Evolutionary conservation across 2,113 vertebrate species (phyloP), one percentile per base, ranked within the genome.

Genomic region (Megaceryle maxima): DNA sequence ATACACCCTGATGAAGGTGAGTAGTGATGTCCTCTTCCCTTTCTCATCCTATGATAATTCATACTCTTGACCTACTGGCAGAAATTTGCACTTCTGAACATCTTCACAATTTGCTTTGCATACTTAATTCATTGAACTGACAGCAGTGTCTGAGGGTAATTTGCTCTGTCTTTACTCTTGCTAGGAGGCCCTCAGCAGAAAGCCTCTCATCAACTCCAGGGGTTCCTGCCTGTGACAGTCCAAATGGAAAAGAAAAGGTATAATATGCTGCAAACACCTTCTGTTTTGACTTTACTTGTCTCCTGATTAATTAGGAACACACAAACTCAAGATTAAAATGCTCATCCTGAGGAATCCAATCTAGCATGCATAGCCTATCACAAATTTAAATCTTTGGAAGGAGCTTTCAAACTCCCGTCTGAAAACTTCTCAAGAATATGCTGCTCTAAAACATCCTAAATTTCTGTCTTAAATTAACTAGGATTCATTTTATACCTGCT

Each of bases 41-140:
- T 87, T 76, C 78, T 87, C 83, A 94, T 89, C 81, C 59, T 91
- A 84, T 80, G 87, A 89, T 80, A 93, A 93, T 74, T 94, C 83
- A 76, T 90, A 74, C 21, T 69, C 78, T 87, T 80, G 96, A 92
- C 93, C 84, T 91, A 80, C 74, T 69, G 78, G 62, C 37, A 91
- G 70, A 96, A 94, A 91, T 95, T 88, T 87, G 70, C 83, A 87
- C 80, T 94, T 92, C 81, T 92, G 84, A 94, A 90, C 87, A 77
- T 87, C 59, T 84, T 95, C 92, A 91, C 82, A 94, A 93, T 85
- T 77, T 96, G 75, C 50, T 94, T 91, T 96, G 85, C 90, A 94
- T 94, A 83, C 28, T 93, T 92, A 96, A 92, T 94, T 96, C 79
- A 77, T 46, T 77, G 74, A 94, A 87, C 67, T 92, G 94, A 90